Evolutionary conservation across 37 sponge, comb jelly and placozoan species (phyloP), one percentile per base, ranked within the genome.

Genomic region (Diacarnus erythraeanus): DNA sequence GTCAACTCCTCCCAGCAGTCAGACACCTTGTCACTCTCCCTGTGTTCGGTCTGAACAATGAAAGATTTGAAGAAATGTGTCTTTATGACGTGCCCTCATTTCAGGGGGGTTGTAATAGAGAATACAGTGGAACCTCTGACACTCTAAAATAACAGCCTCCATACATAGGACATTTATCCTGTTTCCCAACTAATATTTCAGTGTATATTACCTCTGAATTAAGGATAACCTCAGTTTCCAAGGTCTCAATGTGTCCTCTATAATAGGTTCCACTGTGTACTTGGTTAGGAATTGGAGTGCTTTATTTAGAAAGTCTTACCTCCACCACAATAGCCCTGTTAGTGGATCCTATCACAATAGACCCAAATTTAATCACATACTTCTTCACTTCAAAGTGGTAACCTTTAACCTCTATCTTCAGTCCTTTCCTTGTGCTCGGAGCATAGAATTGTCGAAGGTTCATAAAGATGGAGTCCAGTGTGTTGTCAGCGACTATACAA

Each of bases 391-490:
- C 77, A 34, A 77, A 78, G 21, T 59, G 22, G 63, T 66, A 56
- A 2, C 91, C 91, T 67, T 82, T 85, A 21, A 82, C 86, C 76
- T 90, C 91, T 38, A 90, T 78, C 73, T 78, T 85, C 31, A 69
- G 79, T 22, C 75, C 83, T 63, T 86, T 90, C 44, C 75, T 58
- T 25, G 23, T 20, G 9, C 31, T 65, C 0, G 85, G 90, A 2
- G 74, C 61, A 37, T 85, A 90, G 83, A 85, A 85, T 43, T 58
- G 75, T 21, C 79, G 81, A 23, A 90, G 75, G 42, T 90, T 80
- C 20, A 69, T n/a, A 56, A 90, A 74, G 75, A 90, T 90, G 57
- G 67, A 43, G 42, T 90, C 91, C 21, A 90, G 69, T 0, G 82
- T 39, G 44, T 82, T 77, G 37, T 90, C 91, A 1, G 86, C 91